phyloP scores from a whole-genome alignment of 2,888 invertebrate genomes.

The Epinotia demarniana region DNA sequence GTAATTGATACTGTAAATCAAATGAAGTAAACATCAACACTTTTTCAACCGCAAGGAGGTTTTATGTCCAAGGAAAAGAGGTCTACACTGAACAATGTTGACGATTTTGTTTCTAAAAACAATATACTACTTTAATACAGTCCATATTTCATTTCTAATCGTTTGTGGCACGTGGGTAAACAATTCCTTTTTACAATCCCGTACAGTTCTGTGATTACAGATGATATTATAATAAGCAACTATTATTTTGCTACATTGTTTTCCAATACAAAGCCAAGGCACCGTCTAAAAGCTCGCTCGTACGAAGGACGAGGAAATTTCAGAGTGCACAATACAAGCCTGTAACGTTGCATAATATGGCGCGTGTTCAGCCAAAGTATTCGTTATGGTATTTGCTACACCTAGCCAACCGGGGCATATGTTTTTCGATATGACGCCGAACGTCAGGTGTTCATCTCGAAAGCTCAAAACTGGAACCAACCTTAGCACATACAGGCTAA shows the following conservation, averaged over 20 bases:
- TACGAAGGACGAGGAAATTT: slow-evolving; percentile 71
- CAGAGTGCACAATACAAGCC: slow-evolving; percentile 75
- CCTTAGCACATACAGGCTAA: slow-evolving; percentile 59
- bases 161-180: too few relatives aligned
- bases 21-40: too few relatives aligned
- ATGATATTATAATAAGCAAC: not conserved
- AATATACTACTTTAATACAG: too few relatives aligned
- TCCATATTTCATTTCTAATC: too few relatives aligned
- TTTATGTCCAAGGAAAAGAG: too few relatives aligned
- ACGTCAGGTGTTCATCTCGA: slow-evolving; percentile 83
- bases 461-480: slow-evolving; percentile 60
- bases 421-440: slow-evolving; percentile 82
- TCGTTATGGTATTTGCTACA: slow-evolving; percentile 84
- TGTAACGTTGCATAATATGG: slow-evolving; percentile 82
- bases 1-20: too few relatives aligned
- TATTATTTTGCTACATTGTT: slow-evolving; percentile 46
- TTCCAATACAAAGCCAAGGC: slow-evolving; percentile 53
- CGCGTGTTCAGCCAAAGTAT: slow-evolving; percentile 83
- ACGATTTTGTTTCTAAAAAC: too few relatives aligned
- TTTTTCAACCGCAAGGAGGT: too few relatives aligned
- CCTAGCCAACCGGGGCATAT: slow-evolving; percentile 83
- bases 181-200: not conserved
- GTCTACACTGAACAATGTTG: too few relatives aligned
- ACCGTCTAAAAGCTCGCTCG: slow-evolving; percentile 66
- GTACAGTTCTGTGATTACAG: too few relatives aligned